Evolutionary conservation across 2,797 vertebrate genomes (phyloP).

Genomic region (Garrulus glandarius): DNA sequence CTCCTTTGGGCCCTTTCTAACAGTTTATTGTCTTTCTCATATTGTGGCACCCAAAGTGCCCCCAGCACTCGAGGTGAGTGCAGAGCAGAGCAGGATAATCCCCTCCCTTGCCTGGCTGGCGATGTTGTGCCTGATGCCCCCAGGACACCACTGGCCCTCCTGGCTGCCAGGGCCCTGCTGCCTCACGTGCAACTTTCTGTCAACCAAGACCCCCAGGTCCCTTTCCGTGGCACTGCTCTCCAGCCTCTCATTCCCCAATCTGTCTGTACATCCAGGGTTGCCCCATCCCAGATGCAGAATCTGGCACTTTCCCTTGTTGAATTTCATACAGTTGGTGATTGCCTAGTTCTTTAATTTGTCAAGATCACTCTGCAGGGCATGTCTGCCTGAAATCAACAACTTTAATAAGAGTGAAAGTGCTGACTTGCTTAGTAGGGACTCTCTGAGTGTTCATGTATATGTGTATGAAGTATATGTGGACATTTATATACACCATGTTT

Average conservation of each 20-base stretch:
- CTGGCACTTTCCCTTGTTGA: neutral
- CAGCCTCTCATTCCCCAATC: neutral
- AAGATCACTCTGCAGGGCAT: neutral
- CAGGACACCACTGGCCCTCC: fast-evolving
- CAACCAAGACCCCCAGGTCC: fast-evolving
- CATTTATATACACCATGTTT: neutral
- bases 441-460: neutral
- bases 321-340: neutral
- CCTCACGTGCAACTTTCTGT: fast-evolving
- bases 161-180: neutral
- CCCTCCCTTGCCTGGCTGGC: fast-evolving
- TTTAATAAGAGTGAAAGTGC: neutral
- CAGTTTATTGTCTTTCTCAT: neutral
- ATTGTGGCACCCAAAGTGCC: neutral
- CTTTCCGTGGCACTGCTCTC: fast-evolving
- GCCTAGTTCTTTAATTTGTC: fast-evolving
- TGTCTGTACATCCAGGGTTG: neutral
- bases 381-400: neutral
- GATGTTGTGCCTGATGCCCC: neutral
- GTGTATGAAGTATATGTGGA: neutral
- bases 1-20: neutral
- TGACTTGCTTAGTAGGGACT: neutral
- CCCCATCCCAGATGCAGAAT: neutral
- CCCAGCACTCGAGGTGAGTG: fast-evolving
- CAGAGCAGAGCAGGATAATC: neutral